Conservation (phyloP, 2,113 vertebrate species). For the Candoia aspera region DNA sequence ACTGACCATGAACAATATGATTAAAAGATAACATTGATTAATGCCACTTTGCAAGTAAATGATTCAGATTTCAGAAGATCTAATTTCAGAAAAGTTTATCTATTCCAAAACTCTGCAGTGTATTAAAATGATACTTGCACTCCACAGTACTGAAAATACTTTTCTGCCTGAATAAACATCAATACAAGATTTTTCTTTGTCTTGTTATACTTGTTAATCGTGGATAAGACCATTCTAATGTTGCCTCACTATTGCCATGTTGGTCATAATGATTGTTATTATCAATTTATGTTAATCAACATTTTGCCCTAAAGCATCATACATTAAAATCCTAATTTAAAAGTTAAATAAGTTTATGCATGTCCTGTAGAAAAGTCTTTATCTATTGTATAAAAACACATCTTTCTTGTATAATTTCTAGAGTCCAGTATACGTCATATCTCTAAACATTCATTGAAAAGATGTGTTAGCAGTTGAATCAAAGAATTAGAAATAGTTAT, state of each 20-base stretch:
- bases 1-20: not conserved
- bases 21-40: not conserved
- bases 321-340: not conserved
- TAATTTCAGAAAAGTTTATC: not conserved
- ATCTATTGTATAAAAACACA: not conserved
- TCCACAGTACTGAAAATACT: conserved; percentile 9
- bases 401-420: not conserved
- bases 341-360: not conserved
- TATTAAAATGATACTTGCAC: not conserved
- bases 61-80: not conserved
- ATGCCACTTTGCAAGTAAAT: not conserved
- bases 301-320: not conserved
- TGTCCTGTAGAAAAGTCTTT: not conserved
- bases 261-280: not conserved
- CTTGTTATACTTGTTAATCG: conserved; percentile 13
- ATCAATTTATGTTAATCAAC: conserved; percentile 18
- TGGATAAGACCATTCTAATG: conserved; percentile 5
- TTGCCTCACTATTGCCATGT: not conserved
- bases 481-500: not conserved
- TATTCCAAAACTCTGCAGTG: not conserved
- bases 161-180: conserved; percentile 20
- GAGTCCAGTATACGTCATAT: not conserved
- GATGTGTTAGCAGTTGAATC: not conserved
- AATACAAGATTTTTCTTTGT: not conserved
- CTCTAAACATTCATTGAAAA: not conserved